Evolutionary conservation across 2,888 invertebrate species (phyloP).

Genomic region (Chouioia cunea): DNA sequence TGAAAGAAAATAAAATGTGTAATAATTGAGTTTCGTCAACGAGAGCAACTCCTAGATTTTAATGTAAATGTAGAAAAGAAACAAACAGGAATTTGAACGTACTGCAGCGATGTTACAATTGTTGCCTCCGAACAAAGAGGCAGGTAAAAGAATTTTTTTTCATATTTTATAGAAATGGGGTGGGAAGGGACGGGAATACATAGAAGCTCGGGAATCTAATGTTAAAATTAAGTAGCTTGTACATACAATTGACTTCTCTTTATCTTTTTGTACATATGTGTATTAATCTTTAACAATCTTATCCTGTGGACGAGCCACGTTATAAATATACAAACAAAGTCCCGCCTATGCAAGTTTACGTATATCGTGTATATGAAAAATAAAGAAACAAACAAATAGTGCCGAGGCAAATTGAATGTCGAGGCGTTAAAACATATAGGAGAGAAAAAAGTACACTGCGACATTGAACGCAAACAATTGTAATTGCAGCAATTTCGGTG

Average conservation of each 20-base stretch:
- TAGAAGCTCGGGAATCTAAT: constrained; percentile 33
- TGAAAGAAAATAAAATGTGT: constrained; percentile 15
- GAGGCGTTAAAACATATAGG: constrained; percentile 24
- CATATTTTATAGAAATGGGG: constrained; percentile 37
- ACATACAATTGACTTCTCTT: constrained; percentile 52
- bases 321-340: constrained; percentile 45
- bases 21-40: constrained; percentile 42
- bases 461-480: constrained; percentile 36
- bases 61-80: constrained; percentile 7
- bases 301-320: constrained; percentile 44
- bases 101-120: constrained; percentile 31
- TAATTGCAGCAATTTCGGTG: constrained; percentile 40
- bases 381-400: constrained; percentile 14
- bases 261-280: constrained; percentile 62
- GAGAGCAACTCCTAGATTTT: constrained; percentile 39
- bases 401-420: constrained; percentile 6
- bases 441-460: constrained; percentile 40
- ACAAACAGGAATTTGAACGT: not conserved
- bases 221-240: constrained; percentile 53
- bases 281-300: constrained; percentile 49
- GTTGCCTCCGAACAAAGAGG: constrained; percentile 3
- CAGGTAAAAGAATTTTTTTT: constrained; percentile 24
- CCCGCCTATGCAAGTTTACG: constrained; percentile 29
- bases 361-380: constrained; percentile 37
- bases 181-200: constrained; percentile 24